Base-by-base conservation (phyloP, 1,140 invertebrate species). In the Pogonus chalceus region DNA sequence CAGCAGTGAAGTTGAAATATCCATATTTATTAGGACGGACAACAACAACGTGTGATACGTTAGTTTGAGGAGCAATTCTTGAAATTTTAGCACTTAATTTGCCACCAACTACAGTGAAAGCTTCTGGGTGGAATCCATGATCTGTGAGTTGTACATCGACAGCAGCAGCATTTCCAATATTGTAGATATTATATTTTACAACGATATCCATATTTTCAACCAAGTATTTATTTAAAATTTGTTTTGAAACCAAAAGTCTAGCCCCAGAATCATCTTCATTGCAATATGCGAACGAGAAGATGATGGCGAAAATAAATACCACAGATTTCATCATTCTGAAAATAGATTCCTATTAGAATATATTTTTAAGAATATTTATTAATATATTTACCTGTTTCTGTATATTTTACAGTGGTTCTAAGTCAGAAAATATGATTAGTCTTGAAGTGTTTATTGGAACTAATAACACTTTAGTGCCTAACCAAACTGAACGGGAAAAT, bases 161-260 rank as follows among this genome's bases (percentile, higher is more conserved):
- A 21, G 95, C 95, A 59, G 93, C 84, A 57, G 87, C 87, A 53
- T 79, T 84, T 23, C 90, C 90, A 57, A 91, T 82, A 69, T 93
- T 92, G 68, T 84, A 88, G 47, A 92, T 73, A 18, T 87, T 88
- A 62, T 92, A 92, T 76, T 96, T 92, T 35, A 98, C 86, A 60
- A 98, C 80, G 62, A 98, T 85, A 70, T 99, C 96, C 84, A 93
- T 92, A 66, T 89, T 87, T 78, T 99, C 95, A n/a, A 99, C 95
- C 50, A 98, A 75, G 70, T 97, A 98, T 75, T 90, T 94, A 65
- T 98, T 98, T n/a, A 98, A 77, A 63, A 98, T 85, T 73, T 90
- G 87, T 73, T 92, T 92, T 2, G 87, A 88, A 14, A 91, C 81
- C 48, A 92, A 71, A 39, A 92, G 70, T 59, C 82, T 78, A 16